phyloP scores from a whole-genome alignment of 2,888 invertebrate species.

The Panorpa germanica region DNA sequence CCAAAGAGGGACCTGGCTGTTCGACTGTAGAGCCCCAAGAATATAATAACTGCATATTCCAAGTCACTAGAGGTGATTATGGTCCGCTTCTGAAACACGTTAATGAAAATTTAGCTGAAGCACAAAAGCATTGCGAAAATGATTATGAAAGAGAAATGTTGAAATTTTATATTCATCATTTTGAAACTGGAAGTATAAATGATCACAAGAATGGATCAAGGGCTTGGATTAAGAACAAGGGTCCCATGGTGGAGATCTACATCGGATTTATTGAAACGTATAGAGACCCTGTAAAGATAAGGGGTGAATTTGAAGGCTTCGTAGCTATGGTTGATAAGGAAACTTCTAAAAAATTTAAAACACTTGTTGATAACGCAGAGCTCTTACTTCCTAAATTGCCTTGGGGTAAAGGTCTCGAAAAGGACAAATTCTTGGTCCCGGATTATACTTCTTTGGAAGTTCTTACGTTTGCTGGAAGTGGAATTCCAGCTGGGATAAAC shows the following conservation, averaged over 20 bases:
- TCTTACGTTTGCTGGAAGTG: conserved; percentile 77
- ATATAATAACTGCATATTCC: conserved; percentile 46
- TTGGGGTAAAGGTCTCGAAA: conserved; percentile 73
- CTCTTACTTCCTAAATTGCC: conserved; percentile 61
- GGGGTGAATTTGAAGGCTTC: conserved; percentile 93
- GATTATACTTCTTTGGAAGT: conserved; percentile 95
- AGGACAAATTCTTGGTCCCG: conserved; percentile 76
- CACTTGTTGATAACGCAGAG: conserved; percentile 67
- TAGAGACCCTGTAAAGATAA: conserved; percentile 81
- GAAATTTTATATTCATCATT: conserved; percentile 64
- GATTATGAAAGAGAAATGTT: conserved; percentile 67
- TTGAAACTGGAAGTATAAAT: conserved; percentile 59
- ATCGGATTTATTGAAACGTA: conserved; percentile 84
- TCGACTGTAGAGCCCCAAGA: conserved; percentile 38
- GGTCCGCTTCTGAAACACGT: conserved; percentile 50
- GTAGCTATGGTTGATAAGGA: conserved; percentile 91
- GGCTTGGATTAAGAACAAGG: conserved; percentile 82
- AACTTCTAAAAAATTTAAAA: conserved; percentile 74
- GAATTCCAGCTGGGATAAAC: conserved; percentile 90
- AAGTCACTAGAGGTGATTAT: conserved; percentile 68
- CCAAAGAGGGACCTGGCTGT: conserved; percentile 32
- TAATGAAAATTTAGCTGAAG: conserved; percentile 46
- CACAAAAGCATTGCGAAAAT: conserved; percentile 54
- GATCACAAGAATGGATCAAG: conserved; percentile 82
- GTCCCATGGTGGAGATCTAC: conserved; percentile 83